Base-by-base conservation (phyloP, 2,888 invertebrate genomes). In the Hartigia nigra region DNA sequence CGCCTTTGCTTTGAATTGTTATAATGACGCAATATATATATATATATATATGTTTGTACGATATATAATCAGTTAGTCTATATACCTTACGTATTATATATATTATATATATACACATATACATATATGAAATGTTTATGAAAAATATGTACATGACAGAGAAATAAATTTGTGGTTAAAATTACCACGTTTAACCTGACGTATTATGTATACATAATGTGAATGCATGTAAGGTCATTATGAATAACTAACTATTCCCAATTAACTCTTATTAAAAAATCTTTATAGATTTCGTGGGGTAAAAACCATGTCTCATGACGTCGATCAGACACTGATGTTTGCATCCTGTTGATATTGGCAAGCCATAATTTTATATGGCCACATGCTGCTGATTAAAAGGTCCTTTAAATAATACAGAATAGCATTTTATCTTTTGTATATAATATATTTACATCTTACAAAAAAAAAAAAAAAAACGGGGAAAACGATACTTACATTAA, bases 361-460 rank as follows among this genome's bases (percentile, higher is more conserved):
- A 2, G 39, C 23, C 23, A 2, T 55, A 1, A 55, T 55, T 55
- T 0, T 9, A 23, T 55, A 1, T 23, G 55, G 14, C 23, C 0
- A 23, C 55, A 23, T 23, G 34, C 34, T 23, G 31, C 55, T 70
- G 39, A 31, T 79, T 77, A 35, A 31, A 36, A 32, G 23, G 14
- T 35, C 34, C 12, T 5, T 11, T 12, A 39, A 23, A 1, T 39
- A 9, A 39, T 36, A 23, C 12, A 23, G n/a, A 69, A 70, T 69
- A 32, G 4, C 74, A 31, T 75, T 77, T 76, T 23, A 23, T 69
- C 77, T 34, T 31, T 77, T 69, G n/a, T 76, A 80, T 77, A 81
- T 81, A 82, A 82, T 81, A 77, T 82, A 82, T 82, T 82, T 81
- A 80, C 80, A 82, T 35, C 75, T 80, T 31, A 74, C 35, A 70